Evolutionary conservation across 2,797 vertebrate genomes (phyloP), one percentile per base, ranked within the genome.

Genomic region (Sparus aurata): DNA sequence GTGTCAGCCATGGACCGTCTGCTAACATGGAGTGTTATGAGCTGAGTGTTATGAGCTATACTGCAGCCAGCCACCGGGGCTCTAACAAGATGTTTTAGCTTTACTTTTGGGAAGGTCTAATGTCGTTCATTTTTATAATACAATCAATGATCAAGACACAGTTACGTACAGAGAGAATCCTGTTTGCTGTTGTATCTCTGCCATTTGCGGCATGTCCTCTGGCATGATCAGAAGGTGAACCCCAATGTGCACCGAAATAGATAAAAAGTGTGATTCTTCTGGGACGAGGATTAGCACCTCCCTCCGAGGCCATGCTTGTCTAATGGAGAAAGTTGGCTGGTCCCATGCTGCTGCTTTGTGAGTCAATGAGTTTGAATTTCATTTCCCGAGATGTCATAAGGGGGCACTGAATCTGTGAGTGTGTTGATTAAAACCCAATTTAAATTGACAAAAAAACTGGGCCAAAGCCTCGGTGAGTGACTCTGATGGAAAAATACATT

Each of bases 351-450:
- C 83, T 86, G 81, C 77, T 91, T 84, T 91, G 77, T 77, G 79
- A 90, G 87, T 89, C 80, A 90, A 77, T 86, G 89, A 88, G 85
- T 82, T 77, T 86, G 80, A 87, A 89, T 89, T 90, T 85, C 72
- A 90, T 89, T 89, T 88, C 81, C 84, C 5, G n/a, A 67, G 62
- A 84, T 90, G 88, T 89, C 85, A 87, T 67, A 34, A 79, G 81
- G 77, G 83, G 71, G 66, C 83, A 88, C 47, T 60, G 87, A 80
- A 83, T 89, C 73, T 89, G 57, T 62, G 80, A 88, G 75, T 47
- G 80, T 83, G 87, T 85, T 91, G 89, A 91, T 92, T 92, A 91
- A 87, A 91, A 85, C 67, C 67, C 80, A 78, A 89, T 90, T 88
- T 84, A 87, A 85, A 89, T 62, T 83, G 75, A 66, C 5, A 2